phyloP scores from a whole-genome alignment of 2,113 vertebrate genomes.

The Sorex fumeus region DNA sequence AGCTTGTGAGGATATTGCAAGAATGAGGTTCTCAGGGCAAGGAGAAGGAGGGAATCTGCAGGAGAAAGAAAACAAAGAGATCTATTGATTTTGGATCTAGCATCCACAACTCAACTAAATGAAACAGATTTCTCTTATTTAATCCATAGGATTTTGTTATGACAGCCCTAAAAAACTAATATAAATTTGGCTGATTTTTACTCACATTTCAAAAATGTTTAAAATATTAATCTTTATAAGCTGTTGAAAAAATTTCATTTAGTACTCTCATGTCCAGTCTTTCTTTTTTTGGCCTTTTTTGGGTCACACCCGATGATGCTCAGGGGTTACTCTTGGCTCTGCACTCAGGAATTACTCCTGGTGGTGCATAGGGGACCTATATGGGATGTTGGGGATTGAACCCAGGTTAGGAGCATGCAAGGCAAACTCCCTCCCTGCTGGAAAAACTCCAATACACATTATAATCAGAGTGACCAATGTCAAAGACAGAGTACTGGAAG shows the following conservation, averaged over 20 bases:
- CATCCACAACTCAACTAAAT: neutral
- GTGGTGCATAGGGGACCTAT: no score
- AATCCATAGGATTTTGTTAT: neutral
- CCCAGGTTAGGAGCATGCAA: no score
- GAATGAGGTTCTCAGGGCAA: neutral
- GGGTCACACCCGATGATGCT: no score
- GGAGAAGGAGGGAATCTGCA: neutral
- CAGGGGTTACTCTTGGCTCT: no score
- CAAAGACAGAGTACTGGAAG: no score
- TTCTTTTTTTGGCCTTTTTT: neutral
- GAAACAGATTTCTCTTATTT: constrained; percentile 4
- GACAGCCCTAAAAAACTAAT: neutral
- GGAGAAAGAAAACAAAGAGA: neutral
- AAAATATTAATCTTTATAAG: neutral
- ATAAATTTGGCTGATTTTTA: constrained; percentile 6
- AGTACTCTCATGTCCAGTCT: neutral
- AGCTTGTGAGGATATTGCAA: neutral
- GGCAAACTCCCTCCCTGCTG: neutral
- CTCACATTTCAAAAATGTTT: neutral
- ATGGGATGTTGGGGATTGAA: no score
- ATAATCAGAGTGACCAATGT: no score
- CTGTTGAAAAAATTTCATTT: constrained; percentile 29
- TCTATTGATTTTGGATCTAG: neutral
- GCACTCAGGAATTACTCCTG: no score
- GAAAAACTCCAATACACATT: no score